Percentiles rank a stretch among this genome's conserved stretches.
Conservation (phyloP, 2,888 invertebrate species). For the Lissocephala sabroskyi region DNA sequence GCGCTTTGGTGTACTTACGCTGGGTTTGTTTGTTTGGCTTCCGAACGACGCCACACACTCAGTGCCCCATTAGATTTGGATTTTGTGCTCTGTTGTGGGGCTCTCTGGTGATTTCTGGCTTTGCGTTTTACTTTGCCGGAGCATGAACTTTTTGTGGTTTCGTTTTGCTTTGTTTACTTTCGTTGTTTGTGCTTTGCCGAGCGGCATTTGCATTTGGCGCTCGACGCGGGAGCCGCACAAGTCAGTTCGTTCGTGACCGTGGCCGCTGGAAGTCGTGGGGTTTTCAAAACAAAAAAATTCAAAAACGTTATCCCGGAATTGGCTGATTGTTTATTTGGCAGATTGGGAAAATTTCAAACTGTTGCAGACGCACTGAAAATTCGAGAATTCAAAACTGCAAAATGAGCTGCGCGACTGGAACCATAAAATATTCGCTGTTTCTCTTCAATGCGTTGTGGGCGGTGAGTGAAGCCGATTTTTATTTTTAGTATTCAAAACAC, state of each 20-base stretch:
- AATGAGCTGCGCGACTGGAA: slow-evolving; percentile 66
- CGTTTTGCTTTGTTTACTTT: slow-evolving; percentile 21
- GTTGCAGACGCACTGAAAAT: no score
- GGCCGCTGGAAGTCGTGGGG: slow-evolving; percentile 39
- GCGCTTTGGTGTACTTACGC: no score
- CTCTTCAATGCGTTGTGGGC: slow-evolving; percentile 64
- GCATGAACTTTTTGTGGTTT: not conserved
- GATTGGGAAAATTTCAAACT: no score
- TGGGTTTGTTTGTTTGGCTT: slow-evolving; percentile 48
- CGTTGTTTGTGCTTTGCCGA: slow-evolving; percentile 31
- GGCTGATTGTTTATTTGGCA: no score
- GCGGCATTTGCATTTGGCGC: slow-evolving; percentile 28
- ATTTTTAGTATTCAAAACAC: not conserved
- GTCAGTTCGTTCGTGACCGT: slow-evolving; percentile 64
- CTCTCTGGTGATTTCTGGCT: slow-evolving; percentile 6
- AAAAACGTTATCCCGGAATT: no score
- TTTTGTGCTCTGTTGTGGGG: slow-evolving; percentile 28
- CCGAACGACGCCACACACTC: slow-evolving; percentile 21
- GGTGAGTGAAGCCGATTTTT: slow-evolving; percentile 46
- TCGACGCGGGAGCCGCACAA: slow-evolving; percentile 19
- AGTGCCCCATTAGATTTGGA: slow-evolving; percentile 14
- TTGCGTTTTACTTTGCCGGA: slow-evolving; percentile 3
- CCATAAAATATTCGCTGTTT: slow-evolving; percentile 58
- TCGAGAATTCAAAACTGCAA: no score
- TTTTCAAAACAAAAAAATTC: no score